A percentile compares a stretch with the other conserved stretches of the same genome.
Evolutionary conservation across 2,113 vertebrate genomes (phyloP).

Genomic region (Melanostigma gelatinosum): DNA sequence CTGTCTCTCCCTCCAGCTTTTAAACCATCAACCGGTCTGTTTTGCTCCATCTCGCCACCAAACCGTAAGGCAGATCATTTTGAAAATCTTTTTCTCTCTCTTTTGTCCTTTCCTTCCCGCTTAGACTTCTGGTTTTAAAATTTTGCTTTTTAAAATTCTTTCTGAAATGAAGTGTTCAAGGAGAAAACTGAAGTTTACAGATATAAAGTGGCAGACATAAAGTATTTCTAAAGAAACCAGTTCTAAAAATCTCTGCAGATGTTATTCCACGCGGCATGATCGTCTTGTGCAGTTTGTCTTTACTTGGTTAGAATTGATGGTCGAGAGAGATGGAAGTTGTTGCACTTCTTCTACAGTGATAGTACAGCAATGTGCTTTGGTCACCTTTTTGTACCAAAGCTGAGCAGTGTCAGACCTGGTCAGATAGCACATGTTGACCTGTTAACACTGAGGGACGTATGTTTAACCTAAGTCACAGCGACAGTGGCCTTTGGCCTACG

Average conservation of each 20-base stretch:
- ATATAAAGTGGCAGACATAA: background rate
- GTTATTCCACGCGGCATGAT: background rate
- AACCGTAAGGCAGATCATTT: constrained; percentile 20
- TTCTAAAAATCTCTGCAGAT: background rate
- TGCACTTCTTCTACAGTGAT: background rate
- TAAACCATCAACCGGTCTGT: constrained; percentile 43
- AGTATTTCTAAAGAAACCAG: background rate
- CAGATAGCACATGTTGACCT: background rate
- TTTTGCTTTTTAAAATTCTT: background rate
- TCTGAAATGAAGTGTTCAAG: background rate
- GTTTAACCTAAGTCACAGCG: background rate
- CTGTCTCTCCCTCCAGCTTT: constrained; percentile 11
- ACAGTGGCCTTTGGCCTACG: background rate
- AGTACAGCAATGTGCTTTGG: background rate
- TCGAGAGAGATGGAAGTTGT: background rate
- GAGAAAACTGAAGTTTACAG: background rate
- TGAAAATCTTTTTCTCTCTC: background rate
- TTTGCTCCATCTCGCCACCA: constrained; percentile 34
- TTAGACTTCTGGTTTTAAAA: background rate
- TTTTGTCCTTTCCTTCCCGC: background rate
- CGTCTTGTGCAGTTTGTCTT: background rate
- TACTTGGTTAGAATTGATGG: background rate
- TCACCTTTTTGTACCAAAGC: background rate
- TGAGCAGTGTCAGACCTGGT: background rate
- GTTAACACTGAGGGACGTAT: background rate